Evolutionary conservation across 1,140 invertebrate genomes (phyloP).

Genomic region (Papilio polyxenes): DNA sequence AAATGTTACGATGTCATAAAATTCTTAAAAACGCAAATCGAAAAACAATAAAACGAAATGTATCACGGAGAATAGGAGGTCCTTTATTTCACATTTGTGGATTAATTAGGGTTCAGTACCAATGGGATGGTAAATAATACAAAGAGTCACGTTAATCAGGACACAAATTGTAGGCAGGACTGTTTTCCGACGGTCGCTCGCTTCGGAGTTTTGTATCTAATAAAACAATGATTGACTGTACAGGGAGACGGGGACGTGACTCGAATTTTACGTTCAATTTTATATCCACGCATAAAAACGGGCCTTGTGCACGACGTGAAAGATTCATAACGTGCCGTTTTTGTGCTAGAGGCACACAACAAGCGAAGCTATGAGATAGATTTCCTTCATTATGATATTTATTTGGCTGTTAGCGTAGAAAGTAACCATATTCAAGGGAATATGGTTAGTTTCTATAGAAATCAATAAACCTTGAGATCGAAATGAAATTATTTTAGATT

Average conservation of each 20-base stretch:
- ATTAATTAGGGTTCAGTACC: slow-evolving; percentile 28
- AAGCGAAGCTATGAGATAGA: slow-evolving; percentile 41
- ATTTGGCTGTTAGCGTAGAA: too few species aligned
- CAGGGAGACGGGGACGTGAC: slow-evolving; percentile 58
- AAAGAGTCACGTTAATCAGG: slow-evolving; percentile 34
- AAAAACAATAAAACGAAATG: slow-evolving; percentile 21
- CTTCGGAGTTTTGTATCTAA: slow-evolving; percentile 52
- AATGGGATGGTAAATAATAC: slow-evolving; percentile 25
- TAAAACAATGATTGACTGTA: slow-evolving; percentile 77
- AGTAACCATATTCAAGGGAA: too few species aligned
- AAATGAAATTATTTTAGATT: too few species aligned
- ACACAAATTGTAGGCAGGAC: slow-evolving; percentile 18
- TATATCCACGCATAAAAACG: slow-evolving; percentile 68
- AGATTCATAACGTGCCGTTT: slow-evolving; percentile 64
- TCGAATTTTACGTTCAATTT: slow-evolving; percentile 70
- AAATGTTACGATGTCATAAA: slow-evolving; percentile 18
- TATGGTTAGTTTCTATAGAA: too few species aligned
- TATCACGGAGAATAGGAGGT: background rate
- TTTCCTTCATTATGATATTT: background rate
- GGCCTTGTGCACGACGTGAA: slow-evolving; percentile 53
- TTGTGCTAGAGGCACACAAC: slow-evolving; percentile 48
- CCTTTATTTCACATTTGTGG: slow-evolving; percentile 24
- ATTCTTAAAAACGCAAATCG: slow-evolving; percentile 11
- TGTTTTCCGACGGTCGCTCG: slow-evolving; percentile 6
- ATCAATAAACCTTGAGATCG: too few species aligned